Conservation (phyloP, 2,113 vertebrate genomes). For the Rhineura floridana region DNA sequence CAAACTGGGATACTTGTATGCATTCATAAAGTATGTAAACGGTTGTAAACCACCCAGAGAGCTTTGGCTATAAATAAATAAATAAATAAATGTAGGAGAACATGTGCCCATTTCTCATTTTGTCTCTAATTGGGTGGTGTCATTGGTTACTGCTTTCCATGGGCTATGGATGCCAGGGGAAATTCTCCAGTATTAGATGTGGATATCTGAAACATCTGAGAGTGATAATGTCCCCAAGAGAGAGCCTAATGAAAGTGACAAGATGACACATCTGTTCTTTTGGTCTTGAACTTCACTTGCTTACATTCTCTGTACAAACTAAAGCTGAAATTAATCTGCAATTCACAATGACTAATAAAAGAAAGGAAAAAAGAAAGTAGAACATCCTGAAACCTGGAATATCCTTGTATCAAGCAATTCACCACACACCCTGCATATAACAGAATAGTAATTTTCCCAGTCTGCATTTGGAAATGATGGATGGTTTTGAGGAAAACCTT, state of each 20-base stretch:
- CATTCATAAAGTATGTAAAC: too few relatives aligned
- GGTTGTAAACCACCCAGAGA: too few relatives aligned
- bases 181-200: slow-evolving; percentile 29
- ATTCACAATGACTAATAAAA: slow-evolving; percentile 50
- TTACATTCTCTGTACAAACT: slow-evolving; percentile 40
- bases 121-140: slow-evolving; percentile 15
- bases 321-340: slow-evolving; percentile 55
- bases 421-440: neutral
- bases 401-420: slow-evolving; percentile 20
- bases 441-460: neutral
- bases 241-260: slow-evolving; percentile 48
- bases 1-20: neutral
- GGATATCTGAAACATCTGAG: slow-evolving; percentile 53
- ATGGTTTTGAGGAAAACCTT: slow-evolving; percentile 35
- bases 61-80: too few relatives aligned
- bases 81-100: neutral
- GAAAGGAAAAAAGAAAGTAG: neutral
- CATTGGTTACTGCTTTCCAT: slow-evolving; percentile 38
- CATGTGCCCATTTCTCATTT: slow-evolving; percentile 15
- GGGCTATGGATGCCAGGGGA: slow-evolving; percentile 34
- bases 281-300: slow-evolving; percentile 39
- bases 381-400: slow-evolving; percentile 27
- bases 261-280: slow-evolving; percentile 46
- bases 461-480: neutral
- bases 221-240: slow-evolving; percentile 51